A percentile compares a stretch with the other conserved stretches of the same genome.
phyloP scores from a whole-genome alignment of 2,888 invertebrate genomes.

The Prosapia bicincta region DNA sequence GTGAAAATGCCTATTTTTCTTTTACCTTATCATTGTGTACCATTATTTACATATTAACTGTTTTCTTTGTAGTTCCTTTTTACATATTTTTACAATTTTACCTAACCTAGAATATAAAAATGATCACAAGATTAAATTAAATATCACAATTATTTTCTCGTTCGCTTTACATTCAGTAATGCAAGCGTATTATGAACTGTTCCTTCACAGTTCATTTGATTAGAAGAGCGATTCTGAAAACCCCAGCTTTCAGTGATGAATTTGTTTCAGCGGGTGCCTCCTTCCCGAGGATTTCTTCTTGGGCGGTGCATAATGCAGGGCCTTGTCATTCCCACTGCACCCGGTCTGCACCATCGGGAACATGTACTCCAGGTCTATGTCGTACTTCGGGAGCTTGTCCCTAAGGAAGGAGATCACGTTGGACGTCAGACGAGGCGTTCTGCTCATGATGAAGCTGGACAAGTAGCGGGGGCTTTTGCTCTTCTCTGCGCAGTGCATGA shows the following conservation, averaged over 20 bases:
- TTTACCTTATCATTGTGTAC: no score
- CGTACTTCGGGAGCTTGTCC: constrained; percentile 72
- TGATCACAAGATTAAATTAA: neutral
- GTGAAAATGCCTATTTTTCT: no score
- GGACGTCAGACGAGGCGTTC: constrained; percentile 55
- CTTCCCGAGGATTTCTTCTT: constrained; percentile 41
- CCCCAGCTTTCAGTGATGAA: constrained; percentile 8
- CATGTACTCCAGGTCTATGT: constrained; percentile 81
- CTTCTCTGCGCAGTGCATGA: constrained; percentile 85
- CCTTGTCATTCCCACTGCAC: constrained; percentile 48
- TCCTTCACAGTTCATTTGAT: no score
- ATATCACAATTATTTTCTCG: neutral
- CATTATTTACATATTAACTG: no score
- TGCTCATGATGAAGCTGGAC: constrained; percentile 76
- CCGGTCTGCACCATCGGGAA: constrained; percentile 75
- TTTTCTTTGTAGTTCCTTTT: no score
- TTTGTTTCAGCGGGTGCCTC: constrained; percentile 47
- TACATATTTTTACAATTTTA: no score
- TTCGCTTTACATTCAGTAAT: no score
- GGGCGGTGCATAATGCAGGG: constrained; percentile 20
- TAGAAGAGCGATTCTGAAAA: no score
- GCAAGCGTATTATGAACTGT: no score
- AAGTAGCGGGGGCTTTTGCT: constrained; percentile 71
- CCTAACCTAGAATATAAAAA: no score
- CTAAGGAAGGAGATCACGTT: constrained; percentile 71